A percentile compares a stretch with the other conserved stretches of the same genome.
phyloP scores from a whole-genome alignment of 2,888 invertebrate species.

The Uloborus plumipes region DNA sequence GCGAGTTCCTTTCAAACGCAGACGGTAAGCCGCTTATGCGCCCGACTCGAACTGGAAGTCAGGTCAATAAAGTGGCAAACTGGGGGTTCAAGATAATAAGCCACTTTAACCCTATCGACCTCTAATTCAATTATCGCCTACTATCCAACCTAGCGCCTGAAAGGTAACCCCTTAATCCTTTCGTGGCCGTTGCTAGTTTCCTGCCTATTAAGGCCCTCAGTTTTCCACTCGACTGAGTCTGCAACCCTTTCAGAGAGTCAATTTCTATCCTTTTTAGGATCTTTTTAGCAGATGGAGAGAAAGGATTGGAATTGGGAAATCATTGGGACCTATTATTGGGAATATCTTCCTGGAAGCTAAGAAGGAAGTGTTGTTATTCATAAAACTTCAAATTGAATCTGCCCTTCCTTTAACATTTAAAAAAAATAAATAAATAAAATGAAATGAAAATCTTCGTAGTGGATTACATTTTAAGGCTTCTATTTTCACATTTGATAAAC shows the following conservation, averaged over 20 bases:
- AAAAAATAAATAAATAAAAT: no score
- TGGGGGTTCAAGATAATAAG: constrained; percentile 30
- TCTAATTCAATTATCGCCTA: constrained; percentile 49
- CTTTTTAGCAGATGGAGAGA: neutral
- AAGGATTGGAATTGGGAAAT: no score
- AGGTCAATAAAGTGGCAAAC: constrained; percentile 23
- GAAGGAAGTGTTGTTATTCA: no score
- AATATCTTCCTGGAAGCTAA: no score
- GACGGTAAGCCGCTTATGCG: constrained; percentile 34
- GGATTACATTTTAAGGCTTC: no score
- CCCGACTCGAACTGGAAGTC: constrained; percentile 31
- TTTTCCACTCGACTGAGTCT: constrained; percentile 35
- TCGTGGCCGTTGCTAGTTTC: constrained; percentile 43
- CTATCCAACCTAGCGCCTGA: constrained; percentile 11
- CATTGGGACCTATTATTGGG: no score
- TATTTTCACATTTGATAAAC: no score
- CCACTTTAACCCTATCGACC: constrained; percentile 59
- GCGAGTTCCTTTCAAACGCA: constrained; percentile 31
- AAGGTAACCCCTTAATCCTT: constrained; percentile 39
- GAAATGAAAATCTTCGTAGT: no score
- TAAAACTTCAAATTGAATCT: no score
- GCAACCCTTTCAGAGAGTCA: constrained; percentile 35
- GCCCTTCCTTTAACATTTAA: no score
- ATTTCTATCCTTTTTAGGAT: constrained; percentile 22
- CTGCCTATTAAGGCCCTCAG: constrained; percentile 29